Base-by-base conservation (phyloP, 2,888 invertebrate species). In the Xestia xanthographa region DNA sequence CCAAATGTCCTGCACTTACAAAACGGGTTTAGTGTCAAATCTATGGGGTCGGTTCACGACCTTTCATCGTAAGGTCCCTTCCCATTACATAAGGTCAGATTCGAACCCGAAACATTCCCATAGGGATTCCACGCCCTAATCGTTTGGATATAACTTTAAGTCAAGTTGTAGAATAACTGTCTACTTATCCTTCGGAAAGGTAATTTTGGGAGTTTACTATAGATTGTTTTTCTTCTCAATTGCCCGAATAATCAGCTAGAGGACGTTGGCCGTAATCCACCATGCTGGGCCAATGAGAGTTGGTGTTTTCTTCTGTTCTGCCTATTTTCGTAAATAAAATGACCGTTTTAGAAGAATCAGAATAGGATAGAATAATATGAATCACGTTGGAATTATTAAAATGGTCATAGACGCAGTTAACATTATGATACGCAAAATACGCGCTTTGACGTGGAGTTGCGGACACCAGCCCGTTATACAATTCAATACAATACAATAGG, bases 71-170 rank as follows among this genome's bases (percentile, higher is more conserved):
- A 75, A 78, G 76, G 67, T 70, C 85, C 80, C 68, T 70, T 66
- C 56, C 56, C 75, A 82, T 85, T 80, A 85, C 74, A 66, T 65
- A 75, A 75, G 80, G 78, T 84, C 76, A 84, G 38, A 76, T 83
- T 79, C 58, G 45, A 77, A 75, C 72, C 62, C 79, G 38, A 77
- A 65, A 79, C 56, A 77, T 80, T 76, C 73, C 83, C 83, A 60
- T 65, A 11, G 77, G 87, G 75, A 79, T 58, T 69, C 66, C 58
- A 72, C 74, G 50, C 68, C 81, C 63, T 69, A 72, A 74, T 72
- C 67, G 77, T 79, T 72, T 38, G 34, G 53, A 66, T 72, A 77
- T 79, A 66, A 73, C 38, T 79, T 53, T 50, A 69, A 50, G 76
- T 63, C 65, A 72, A 41, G 50, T 73, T 22, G 38, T 26, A 14